phyloP scores from a whole-genome alignment of 2,797 vertebrate species.

The Echiichthys vipera region DNA sequence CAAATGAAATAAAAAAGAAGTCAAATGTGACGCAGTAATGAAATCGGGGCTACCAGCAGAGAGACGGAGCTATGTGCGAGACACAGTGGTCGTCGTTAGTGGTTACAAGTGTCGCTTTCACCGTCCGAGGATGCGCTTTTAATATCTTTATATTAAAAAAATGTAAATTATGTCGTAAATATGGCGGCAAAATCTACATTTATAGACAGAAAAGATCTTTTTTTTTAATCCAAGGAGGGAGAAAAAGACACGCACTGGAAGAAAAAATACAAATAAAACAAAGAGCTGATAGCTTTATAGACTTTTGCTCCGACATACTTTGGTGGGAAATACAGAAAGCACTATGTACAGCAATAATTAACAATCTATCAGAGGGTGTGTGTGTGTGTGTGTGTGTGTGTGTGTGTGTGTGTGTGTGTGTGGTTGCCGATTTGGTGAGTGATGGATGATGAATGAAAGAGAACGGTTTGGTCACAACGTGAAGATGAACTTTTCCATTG shows the following conservation, averaged over 20 bases:
- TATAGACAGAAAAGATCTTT: constrained; percentile 3
- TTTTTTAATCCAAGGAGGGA: constrained; percentile 26
- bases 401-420: constrained; percentile 18
- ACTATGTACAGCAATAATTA: constrained; percentile 74
- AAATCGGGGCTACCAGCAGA: constrained; percentile 82
- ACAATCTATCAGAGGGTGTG: constrained; percentile 38
- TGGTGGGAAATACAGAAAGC: constrained; percentile 58
- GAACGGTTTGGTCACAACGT: constrained; percentile 47
- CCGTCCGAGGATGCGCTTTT: constrained; percentile 14
- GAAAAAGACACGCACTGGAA: constrained; percentile 19
- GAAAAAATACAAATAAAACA: constrained; percentile 19
- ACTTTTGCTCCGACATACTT: constrained; percentile 40
- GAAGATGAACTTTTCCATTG: constrained; percentile 12
- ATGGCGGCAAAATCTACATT: constrained; percentile 15
- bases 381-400: constrained; percentile 48
- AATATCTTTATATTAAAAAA: too few relatives aligned
- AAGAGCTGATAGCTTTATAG: constrained; percentile 25
- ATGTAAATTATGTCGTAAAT: background rate
- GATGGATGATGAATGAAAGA: background rate
- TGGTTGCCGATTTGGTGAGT: constrained; percentile 7
- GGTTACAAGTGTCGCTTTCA: constrained; percentile 69
- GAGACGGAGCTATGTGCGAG: constrained; percentile 47
- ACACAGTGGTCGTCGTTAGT: constrained; percentile 73
- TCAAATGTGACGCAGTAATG: constrained; percentile 35
- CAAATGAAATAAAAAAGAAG: constrained; percentile 10